These are phyloP conservation scores for Siderastrea radians DNA, from an alignment of 92 coral and sea anemone genomes.

Conservation along the genomic window DNA sequence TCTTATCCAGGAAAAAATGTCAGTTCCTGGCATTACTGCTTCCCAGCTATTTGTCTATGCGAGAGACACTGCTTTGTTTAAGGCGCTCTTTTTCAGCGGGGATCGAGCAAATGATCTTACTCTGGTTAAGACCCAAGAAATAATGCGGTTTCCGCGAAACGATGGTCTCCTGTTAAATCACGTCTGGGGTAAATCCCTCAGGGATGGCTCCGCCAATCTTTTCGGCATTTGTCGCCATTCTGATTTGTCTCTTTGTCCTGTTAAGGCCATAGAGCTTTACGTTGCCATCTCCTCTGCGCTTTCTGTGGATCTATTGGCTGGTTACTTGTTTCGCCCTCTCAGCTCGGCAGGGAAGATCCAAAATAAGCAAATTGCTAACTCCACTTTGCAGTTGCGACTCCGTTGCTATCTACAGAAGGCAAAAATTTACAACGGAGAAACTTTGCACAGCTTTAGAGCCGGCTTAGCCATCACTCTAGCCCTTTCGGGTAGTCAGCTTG, in stretches of 20 bases:
- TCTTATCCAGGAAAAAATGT: too few relatives aligned
- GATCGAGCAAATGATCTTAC: constrained; percentile 6
- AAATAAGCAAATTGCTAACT: background rate
- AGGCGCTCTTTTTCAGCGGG: constrained; percentile 28
- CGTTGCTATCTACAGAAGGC: background rate
- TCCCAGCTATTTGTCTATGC: too few relatives aligned
- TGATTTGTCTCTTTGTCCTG: background rate
- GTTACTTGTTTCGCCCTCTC: background rate
- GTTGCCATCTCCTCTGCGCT: constrained; percentile 14
- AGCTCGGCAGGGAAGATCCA: background rate
- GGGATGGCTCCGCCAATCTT: constrained; percentile 32
- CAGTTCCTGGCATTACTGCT: too few relatives aligned
- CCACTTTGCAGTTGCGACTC: background rate
- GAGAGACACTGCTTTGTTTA: constrained; percentile 26
- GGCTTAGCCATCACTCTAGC: constrained; percentile 50
- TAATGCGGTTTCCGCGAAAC: constrained; percentile 40
- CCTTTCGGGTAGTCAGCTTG: constrained; percentile 42
- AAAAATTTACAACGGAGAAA: constrained; percentile 32
- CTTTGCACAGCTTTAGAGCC: constrained; percentile 45
- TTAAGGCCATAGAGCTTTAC: constrained; percentile 24
- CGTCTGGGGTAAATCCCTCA: constrained; percentile 41
- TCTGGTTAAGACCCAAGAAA: constrained; percentile 35
- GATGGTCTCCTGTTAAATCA: constrained; percentile 30
- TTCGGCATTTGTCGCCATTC: constrained; percentile 45
- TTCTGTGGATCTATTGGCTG: constrained; percentile 4